Evolutionary conservation across 1,140 invertebrate genomes (phyloP).

Genomic region (Andrena cerasifolii): DNA sequence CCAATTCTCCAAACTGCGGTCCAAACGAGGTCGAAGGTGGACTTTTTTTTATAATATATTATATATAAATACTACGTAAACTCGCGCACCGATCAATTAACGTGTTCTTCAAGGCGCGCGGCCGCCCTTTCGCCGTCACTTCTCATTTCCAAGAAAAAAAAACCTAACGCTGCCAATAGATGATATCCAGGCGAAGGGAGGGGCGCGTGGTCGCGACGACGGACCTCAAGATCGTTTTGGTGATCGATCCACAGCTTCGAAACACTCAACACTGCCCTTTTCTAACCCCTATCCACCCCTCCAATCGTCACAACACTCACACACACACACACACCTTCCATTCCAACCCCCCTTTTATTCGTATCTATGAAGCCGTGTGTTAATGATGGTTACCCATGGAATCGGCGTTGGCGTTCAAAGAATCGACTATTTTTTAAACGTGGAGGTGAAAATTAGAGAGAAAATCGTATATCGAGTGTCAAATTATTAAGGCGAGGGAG

Average conservation of each 20-base stretch:
- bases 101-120: constrained; percentile 2
- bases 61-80: constrained; percentile 18
- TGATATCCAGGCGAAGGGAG: not conserved
- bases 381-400: constrained; percentile 46
- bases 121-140: constrained; percentile 9
- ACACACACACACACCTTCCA: not conserved
- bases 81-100: constrained; percentile 5
- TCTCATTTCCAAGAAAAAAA: not conserved
- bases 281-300: not conserved
- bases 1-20: constrained; percentile 53
- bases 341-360: constrained; percentile 22
- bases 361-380: constrained; percentile 54
- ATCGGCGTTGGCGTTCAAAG: constrained; percentile 66
- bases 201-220: not conserved
- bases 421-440: constrained; percentile 75
- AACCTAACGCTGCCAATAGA: constrained; percentile 24
- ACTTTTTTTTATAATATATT: constrained; percentile 14
- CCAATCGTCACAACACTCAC: too few species aligned
- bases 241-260: constrained; percentile 28
- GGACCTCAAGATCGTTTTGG: constrained; percentile 2
- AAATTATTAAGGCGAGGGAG: constrained; percentile 65
- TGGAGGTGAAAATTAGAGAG: too few species aligned
- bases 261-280: not conserved
- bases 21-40: constrained; percentile 42
- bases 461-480: constrained; percentile 65